Base-by-base conservation (phyloP, 1,140 invertebrate species). In the Tachypleus tridentatus region DNA sequence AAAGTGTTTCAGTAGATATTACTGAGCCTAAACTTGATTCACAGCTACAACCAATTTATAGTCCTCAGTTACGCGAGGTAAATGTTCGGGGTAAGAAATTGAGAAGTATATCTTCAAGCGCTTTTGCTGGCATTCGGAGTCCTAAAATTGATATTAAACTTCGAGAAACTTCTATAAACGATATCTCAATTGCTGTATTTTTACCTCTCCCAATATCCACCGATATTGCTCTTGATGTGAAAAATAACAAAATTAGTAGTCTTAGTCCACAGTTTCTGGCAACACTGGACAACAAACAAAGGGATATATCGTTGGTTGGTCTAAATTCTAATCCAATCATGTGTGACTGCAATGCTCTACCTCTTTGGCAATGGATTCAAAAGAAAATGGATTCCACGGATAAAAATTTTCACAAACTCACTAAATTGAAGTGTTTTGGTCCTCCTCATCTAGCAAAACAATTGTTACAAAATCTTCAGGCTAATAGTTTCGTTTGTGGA, bases 141-240 rank as follows among this genome's bases (percentile, higher is more conserved):
- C 81, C 81, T 9, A 74, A 82, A 7, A 80, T 94, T n/a, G 80
- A 79, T 3, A 82, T 95, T 10, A 81, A 83, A 60, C 74, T 95
- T 8, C 81, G 83, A 10, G 89, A 93, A 72, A 93, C 91, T 3
- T 90, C 87, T 3, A 73, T 94, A 3, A 83, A 82, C 50, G 78
- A 80, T 0, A 78, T 94, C 65, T 88, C 89, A 4, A 85, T 88
- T 5, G 85, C 89, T 3, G 73, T 94, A 47, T 83, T 95, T 61
- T 90, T 93, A 71, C 88, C 91, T 0, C 82, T 95, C n/a, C 92
- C 92, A 0, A 82, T 89, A 71, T 94, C 91, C 4, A 89, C 88
- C 0, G 82, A 84, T 63, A 83, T 94, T 11, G 82, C 79, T 5
- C 78, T 94, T 3, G 87, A 93, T 73, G 81, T 94, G 1, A 80